Evolutionary conservation across 2,797 vertebrate species (phyloP), one percentile per base, ranked within the genome.

Genomic region (Onychomys leucogaster): DNA sequence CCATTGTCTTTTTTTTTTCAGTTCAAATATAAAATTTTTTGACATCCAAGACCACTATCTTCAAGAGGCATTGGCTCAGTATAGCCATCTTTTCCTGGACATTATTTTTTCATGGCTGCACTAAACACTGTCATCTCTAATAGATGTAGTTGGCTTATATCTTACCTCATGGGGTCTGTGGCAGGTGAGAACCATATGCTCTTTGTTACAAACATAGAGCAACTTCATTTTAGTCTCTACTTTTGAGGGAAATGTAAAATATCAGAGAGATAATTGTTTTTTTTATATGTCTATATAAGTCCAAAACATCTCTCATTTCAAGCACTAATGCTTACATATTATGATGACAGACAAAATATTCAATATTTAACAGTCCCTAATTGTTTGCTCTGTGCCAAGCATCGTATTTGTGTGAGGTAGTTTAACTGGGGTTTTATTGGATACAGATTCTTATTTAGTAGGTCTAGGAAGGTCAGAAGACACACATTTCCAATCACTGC

Each of bases 81-180:
- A 63, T 92, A 89, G 75, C 5, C 41, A 57, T 34, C 25, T 94
- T 96, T 90, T 76, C 29, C 80, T 7, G 77, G 32, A 8, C 90
- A 81, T 83, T 83, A 61, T 77, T 96, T 77, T 25, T 80, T 94
- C 88, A 52, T 85, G 25, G 25, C 29, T 73, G 37, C 19, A 67
- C 12, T 25, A 89, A 57, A 57, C 19, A 86, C 49, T 92, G 37
- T 61, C 94, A 90, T 93, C 89, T 91, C 65, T 95, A 27, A 82
- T 94, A 93, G 76, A 52, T 96, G 6, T 89, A 77, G 1, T 57
- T 95, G 82, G 46, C 87, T 95, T 94, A 84, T 84, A 67, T 89
- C 86, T 97, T 96, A 90, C 81, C 71, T 25, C 34, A 21, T 73
- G 52, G 19, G 10, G 81, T 94, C 46, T 25, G 88, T 76, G 43